Evolutionary conservation across 2,888 invertebrate species (phyloP).

Genomic region (Epistrophella euchroma): DNA sequence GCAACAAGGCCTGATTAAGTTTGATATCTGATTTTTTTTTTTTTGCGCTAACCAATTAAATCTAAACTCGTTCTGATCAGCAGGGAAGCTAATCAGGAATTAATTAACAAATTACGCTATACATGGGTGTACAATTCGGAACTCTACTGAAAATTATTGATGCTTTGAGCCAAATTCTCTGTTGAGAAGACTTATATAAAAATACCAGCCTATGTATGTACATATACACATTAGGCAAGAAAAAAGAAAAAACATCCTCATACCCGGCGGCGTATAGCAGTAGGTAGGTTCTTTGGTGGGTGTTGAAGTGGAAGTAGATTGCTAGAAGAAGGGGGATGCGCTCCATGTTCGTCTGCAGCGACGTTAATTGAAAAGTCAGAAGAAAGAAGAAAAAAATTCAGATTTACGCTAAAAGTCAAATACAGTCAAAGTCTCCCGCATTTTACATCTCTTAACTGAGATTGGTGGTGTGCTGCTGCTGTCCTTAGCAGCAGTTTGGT

Average conservation of each 20-base stretch:
- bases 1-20: slow-evolving; percentile 44
- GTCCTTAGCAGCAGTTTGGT: slow-evolving; percentile 62
- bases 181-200: slow-evolving; percentile 1
- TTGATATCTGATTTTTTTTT: slow-evolving; percentile 8
- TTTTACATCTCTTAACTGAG: slow-evolving; percentile 56
- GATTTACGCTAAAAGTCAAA: slow-evolving; percentile 61
- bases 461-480: slow-evolving; percentile 56
- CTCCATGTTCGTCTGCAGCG: slow-evolving; percentile 54
- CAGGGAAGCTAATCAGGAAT: slow-evolving; percentile 42
- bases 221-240: slow-evolving; percentile 4
- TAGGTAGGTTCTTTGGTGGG: slow-evolving; percentile 43
- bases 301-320: slow-evolving; percentile 66
- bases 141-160: slow-evolving; percentile 44
- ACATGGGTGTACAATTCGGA: slow-evolving; percentile 42
- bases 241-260: slow-evolving; percentile 4
- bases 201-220: neutral
- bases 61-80: slow-evolving; percentile 10
- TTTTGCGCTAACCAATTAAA: slow-evolving; percentile 27
- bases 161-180: slow-evolving; percentile 29
- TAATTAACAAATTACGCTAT: slow-evolving; percentile 48
- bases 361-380: slow-evolving; percentile 68
- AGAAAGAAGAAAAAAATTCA: slow-evolving; percentile 50
- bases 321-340: slow-evolving; percentile 27
- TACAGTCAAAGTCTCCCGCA: slow-evolving; percentile 63
- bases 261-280: slow-evolving; percentile 6